A percentile compares a stretch with the other conserved stretches of the same genome.
phyloP scores from a whole-genome alignment of 2,113 vertebrate genomes.

The Nibea albiflora region DNA sequence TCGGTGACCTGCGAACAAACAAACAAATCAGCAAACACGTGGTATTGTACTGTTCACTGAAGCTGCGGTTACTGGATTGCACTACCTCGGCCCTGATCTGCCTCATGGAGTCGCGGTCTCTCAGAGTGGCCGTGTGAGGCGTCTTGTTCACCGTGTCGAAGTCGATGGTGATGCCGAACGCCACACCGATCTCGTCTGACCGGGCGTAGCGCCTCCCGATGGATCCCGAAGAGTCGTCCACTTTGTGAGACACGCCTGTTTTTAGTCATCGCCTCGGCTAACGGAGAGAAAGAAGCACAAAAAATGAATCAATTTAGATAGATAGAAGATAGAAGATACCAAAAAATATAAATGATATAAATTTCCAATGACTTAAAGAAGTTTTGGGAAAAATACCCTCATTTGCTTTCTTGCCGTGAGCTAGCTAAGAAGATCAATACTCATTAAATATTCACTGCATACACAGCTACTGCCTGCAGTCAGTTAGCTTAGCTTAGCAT shows the following conservation, averaged over 20 bases:
- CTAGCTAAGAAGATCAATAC: not conserved
- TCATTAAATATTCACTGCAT: not conserved
- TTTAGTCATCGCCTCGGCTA: slow-evolving; percentile 93
- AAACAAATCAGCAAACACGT: not conserved
- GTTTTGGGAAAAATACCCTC: not conserved
- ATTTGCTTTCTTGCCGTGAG: not conserved
- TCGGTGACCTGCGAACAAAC: slow-evolving; percentile 72
- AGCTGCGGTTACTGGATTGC: not conserved
- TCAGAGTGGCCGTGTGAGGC: slow-evolving; percentile 94
- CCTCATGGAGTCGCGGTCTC: slow-evolving; percentile 95
- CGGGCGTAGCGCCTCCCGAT: slow-evolving; percentile 95
- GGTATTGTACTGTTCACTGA: too few species aligned
- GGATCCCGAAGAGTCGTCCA: slow-evolving; percentile 95
- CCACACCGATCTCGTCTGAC: slow-evolving; percentile 95
- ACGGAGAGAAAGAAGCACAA: not conserved
- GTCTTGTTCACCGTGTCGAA: slow-evolving; percentile 96
- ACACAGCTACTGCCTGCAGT: not conserved
- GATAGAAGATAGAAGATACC: not conserved
- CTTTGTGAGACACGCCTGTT: slow-evolving; percentile 92
- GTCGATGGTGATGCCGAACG: slow-evolving; percentile 97
- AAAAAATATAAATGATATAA: not conserved
- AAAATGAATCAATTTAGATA: not conserved
- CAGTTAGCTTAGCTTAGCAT: not conserved
- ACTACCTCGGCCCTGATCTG: slow-evolving; percentile 95
- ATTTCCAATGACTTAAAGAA: not conserved